These are phyloP conservation scores for Asobara japonica DNA, from an alignment of 1,140 invertebrate genomes.

Conservation along the genomic window DNA sequence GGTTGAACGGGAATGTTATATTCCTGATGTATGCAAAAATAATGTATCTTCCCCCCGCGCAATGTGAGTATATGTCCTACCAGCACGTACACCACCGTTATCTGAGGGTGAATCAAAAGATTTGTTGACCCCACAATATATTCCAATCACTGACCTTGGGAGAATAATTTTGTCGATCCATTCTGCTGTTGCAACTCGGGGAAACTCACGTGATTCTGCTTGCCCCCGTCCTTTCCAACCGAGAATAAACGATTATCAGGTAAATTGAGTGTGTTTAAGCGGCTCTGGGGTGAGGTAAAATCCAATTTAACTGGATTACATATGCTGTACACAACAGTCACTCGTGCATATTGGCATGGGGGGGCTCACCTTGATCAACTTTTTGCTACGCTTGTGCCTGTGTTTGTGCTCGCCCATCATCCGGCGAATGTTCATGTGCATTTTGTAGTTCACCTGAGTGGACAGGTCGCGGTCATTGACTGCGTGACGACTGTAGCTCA, in stretches of 20 bases:
- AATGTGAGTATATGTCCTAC: too few relatives aligned
- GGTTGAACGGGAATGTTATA: too few relatives aligned
- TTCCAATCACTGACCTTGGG: constrained; percentile 76
- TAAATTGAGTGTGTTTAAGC: constrained; percentile 16
- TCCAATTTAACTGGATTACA: constrained; percentile 13
- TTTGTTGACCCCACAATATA: too few relatives aligned
- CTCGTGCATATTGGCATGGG: constrained; percentile 5
- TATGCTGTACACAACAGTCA: neutral
- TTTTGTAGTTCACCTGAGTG: constrained; percentile 87
- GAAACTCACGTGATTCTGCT: constrained; percentile 86
- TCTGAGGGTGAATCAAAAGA: too few relatives aligned
- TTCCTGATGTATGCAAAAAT: too few relatives aligned
- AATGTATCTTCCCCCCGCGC: too few relatives aligned
- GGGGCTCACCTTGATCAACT: constrained; percentile 62
- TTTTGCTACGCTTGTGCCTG: constrained; percentile 83
- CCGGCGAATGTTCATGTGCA: constrained; percentile 89
- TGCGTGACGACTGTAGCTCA: constrained; percentile 91
- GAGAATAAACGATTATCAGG: constrained; percentile 11
- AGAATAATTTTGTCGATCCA: constrained; percentile 84
- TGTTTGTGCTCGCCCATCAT: constrained; percentile 86
- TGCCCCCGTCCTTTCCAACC: constrained; percentile 73
- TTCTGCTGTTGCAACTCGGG: constrained; percentile 84
- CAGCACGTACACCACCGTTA: too few relatives aligned
- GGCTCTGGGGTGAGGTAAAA: neutral
- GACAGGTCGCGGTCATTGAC: constrained; percentile 88